phyloP scores from a whole-genome alignment of 2,113 vertebrate species.

The Ameiurus melas region DNA sequence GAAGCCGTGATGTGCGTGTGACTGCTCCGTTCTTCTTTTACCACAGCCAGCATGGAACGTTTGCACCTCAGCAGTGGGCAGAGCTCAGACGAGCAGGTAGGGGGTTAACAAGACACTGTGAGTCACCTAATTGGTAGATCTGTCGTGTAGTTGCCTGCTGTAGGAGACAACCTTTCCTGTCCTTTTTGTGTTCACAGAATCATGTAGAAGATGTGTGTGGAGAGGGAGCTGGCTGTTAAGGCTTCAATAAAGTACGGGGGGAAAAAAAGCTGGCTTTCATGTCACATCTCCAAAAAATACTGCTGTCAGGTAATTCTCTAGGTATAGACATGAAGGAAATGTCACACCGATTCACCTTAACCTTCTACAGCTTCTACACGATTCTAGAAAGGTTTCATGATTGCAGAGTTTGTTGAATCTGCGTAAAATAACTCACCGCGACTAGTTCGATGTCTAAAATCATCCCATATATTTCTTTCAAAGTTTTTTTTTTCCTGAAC shows the following conservation, averaged over 20 bases:
- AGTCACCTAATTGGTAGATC: slow-evolving; percentile 49
- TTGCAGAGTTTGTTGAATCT: background rate
- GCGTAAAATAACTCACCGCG: background rate
- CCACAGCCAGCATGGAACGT: background rate
- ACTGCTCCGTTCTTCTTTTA: slow-evolving; percentile 8
- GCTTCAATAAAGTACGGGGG: background rate
- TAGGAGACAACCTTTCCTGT: slow-evolving; percentile 37
- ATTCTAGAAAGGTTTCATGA: background rate
- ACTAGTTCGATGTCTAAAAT: background rate
- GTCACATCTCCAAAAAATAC: background rate
- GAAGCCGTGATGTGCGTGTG: background rate
- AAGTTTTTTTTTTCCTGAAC: background rate
- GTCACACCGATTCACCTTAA: background rate
- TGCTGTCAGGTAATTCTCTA: slow-evolving; percentile 2
- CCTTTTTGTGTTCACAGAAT: slow-evolving; percentile 34
- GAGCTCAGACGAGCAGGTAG: slow-evolving; percentile 26
- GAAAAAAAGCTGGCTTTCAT: background rate
- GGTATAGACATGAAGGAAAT: background rate
- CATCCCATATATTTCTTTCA: background rate
- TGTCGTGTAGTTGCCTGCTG: slow-evolving; percentile 41
- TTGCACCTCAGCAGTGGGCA: slow-evolving; percentile 43
- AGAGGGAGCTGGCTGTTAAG: background rate
- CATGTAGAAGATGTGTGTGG: slow-evolving; percentile 15
- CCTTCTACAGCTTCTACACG: background rate
- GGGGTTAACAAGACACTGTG: slow-evolving; percentile 47